Conservation (phyloP, 2,113 vertebrate genomes). For the Microtus ochrogaster region DNA sequence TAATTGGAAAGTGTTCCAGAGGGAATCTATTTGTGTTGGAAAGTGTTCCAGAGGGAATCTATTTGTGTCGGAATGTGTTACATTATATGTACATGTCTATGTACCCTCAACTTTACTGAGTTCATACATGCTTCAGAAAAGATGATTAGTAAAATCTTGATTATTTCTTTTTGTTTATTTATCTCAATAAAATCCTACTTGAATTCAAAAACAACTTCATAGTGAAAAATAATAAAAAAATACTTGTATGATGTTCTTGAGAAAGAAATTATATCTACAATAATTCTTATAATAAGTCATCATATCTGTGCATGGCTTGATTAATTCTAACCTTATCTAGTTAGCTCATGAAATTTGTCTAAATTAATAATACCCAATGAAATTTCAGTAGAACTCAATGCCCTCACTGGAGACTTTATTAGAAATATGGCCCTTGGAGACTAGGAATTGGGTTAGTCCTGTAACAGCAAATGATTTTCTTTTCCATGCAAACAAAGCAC, state of each 20-base stretch:
- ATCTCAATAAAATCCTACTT: conserved; percentile 91
- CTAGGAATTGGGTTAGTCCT: conserved; percentile 44
- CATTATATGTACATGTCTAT: conserved; percentile 68
- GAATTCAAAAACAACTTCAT: conserved; percentile 75
- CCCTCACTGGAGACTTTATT: conserved; percentile 63
- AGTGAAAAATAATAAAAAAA: conserved; percentile 20
- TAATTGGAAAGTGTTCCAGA: conserved; percentile 86
- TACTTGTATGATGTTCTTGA: background rate
- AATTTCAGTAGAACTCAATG: background rate
- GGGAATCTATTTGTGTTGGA: conserved; percentile 83
- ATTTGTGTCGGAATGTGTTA: conserved; percentile 82
- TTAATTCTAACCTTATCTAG: background rate
- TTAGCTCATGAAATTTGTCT: background rate
- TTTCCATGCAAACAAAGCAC: conserved; percentile 37
- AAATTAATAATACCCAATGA: conserved; percentile 16
- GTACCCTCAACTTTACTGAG: conserved; percentile 71
- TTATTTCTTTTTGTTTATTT: conserved; percentile 86
- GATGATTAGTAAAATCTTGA: conserved; percentile 81
- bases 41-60: conserved; percentile 85
- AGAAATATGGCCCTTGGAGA: conserved; percentile 49
- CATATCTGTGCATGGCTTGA: background rate
- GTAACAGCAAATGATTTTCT: background rate
- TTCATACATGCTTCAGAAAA: conserved; percentile 73
- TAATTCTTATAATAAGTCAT: background rate
- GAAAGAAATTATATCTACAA: background rate